Conservation (phyloP, 2,888 invertebrate genomes). For the Polydrusus pterygomalis region DNA sequence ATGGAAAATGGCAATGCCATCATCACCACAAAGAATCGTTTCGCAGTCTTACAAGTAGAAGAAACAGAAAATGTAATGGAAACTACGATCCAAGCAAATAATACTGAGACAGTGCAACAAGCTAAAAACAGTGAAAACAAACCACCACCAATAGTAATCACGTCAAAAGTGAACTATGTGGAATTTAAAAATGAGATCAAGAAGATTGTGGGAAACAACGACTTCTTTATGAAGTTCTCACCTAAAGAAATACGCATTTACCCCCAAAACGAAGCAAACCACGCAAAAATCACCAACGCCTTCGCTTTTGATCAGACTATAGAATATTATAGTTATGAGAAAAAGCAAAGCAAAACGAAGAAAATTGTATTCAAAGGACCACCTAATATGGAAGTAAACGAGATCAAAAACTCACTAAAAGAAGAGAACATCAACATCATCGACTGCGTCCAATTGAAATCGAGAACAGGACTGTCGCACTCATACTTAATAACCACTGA, state of each 20-base stretch:
- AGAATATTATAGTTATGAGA: background rate
- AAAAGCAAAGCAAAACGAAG: background rate
- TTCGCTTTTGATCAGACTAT: too few species aligned
- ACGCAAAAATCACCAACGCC: too few species aligned
- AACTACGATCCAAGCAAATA: background rate
- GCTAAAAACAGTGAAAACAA: background rate
- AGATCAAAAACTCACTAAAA: background rate
- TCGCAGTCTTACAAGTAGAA: background rate
- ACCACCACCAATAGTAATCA: background rate
- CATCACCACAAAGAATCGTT: background rate
- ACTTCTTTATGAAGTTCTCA: too few species aligned
- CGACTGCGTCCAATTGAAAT: background rate
- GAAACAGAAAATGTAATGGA: background rate
- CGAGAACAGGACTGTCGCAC: background rate
- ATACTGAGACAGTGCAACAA: background rate
- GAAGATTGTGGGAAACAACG: background rate
- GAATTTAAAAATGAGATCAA: background rate
- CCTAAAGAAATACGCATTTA: too few species aligned
- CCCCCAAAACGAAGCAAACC: too few species aligned
- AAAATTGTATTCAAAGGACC: constrained; percentile 13
- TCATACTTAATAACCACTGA: background rate
- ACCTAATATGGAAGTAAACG: background rate
- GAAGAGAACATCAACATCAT: background rate
- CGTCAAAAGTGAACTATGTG: background rate
- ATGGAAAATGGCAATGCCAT: too few species aligned